These are phyloP conservation scores for Clunio marinus DNA, from an alignment of 2,888 invertebrate species.

Conservation along the genomic window DNA sequence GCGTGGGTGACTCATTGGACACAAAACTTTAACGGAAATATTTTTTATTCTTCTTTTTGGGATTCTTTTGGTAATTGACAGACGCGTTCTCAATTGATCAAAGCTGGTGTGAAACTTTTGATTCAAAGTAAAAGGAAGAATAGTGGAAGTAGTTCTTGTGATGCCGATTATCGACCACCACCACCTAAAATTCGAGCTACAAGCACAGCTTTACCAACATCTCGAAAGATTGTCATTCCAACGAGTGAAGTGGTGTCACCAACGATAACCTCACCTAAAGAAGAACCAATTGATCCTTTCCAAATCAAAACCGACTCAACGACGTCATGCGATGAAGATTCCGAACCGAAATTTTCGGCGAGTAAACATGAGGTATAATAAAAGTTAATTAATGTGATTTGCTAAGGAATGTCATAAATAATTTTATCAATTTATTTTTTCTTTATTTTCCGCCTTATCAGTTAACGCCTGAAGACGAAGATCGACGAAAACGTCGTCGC, in stretches of 20 bases:
- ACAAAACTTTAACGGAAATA: constrained; percentile 30
- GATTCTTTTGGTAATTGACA: constrained; percentile 48
- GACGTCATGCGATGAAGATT: constrained; percentile 57
- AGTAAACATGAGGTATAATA: constrained; percentile 54
- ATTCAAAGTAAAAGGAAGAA: constrained; percentile 83
- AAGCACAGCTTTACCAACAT: constrained; percentile 45
- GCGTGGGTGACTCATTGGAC: neutral
- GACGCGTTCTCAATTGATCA: constrained; percentile 86
- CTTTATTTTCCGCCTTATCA: too few relatives aligned
- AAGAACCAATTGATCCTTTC: constrained; percentile 42
- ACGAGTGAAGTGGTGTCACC: constrained; percentile 53
- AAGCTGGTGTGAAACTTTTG: constrained; percentile 83
- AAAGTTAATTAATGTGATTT: constrained; percentile 24
- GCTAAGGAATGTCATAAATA: neutral
- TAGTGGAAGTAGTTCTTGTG: constrained; percentile 57
- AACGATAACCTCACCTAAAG: constrained; percentile 49
- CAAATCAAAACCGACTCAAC: constrained; percentile 35
- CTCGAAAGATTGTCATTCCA: constrained; percentile 43
- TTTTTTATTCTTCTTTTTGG: constrained; percentile 14
- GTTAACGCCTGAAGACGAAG: constrained; percentile 89
- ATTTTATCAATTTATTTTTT: constrained; percentile 40
- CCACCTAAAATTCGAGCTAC: constrained; percentile 43
- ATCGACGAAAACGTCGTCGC: constrained; percentile 74
- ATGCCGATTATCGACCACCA: constrained; percentile 52
- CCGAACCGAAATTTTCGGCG: constrained; percentile 56